Conservation (phyloP, 2,888 invertebrate genomes). For the Drosophila prolongata region DNA sequence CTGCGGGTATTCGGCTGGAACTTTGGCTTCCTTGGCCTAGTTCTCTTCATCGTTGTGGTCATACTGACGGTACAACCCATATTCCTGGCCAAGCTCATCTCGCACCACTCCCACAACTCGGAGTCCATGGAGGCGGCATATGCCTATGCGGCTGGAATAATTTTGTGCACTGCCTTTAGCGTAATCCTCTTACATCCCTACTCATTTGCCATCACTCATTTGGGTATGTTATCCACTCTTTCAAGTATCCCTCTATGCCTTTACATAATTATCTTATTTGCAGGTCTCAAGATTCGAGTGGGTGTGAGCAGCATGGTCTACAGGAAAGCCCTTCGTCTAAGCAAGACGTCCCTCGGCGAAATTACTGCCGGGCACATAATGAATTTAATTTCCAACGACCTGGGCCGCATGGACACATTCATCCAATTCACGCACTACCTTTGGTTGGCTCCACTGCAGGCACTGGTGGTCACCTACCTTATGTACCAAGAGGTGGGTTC, state of each 20-base stretch:
- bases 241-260: no score
- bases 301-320: conserved; percentile 89
- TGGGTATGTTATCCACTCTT: neutral
- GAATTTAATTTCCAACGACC: conserved; percentile 97
- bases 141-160: conserved; percentile 90
- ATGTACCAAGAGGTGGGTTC: conserved; percentile 85
- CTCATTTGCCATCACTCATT: conserved; percentile 86
- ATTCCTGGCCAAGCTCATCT: conserved; percentile 87
- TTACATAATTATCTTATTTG: no score
- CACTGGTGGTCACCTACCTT: conserved; percentile 91
- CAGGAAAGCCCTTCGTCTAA: conserved; percentile 88
- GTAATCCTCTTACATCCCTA: conserved; percentile 92
- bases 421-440: conserved; percentile 95
- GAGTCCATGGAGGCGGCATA: conserved; percentile 87
- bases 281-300: conserved; percentile 87
- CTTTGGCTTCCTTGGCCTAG: conserved; percentile 86
- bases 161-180: conserved; percentile 89
- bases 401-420: conserved; percentile 88
- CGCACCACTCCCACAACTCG: conserved; percentile 85
- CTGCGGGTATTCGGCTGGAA: conserved; percentile 87
- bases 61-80: conserved; percentile 88
- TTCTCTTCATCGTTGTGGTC: conserved; percentile 87
- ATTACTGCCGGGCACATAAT: conserved; percentile 91
- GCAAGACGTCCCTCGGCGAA: conserved; percentile 90
- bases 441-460: conserved; percentile 95